phyloP scores from a whole-genome alignment of 2,888 invertebrate species.

The Drosophila phalerata region DNA sequence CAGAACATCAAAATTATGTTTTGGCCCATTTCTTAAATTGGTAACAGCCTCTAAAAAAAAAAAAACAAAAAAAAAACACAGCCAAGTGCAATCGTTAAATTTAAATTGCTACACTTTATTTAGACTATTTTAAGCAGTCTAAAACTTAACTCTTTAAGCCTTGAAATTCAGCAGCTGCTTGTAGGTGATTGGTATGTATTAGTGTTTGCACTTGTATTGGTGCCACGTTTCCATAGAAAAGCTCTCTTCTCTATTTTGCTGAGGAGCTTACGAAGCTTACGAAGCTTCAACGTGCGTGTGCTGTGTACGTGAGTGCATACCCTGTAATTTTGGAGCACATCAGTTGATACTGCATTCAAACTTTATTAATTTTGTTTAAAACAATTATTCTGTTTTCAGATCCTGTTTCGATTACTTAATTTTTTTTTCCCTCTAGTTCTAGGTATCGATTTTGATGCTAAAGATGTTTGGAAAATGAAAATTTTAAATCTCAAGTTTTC shows the following conservation, averaged over 20 bases:
- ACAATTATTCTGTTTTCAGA: no score
- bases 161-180: background rate
- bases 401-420: no score
- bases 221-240: background rate
- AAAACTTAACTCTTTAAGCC: constrained; percentile 8
- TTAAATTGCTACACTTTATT: background rate
- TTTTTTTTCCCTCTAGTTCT: no score
- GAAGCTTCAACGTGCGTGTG: constrained; percentile 18
- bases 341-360: no score
- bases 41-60: background rate
- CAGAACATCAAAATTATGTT: constrained; percentile 67
- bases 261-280: background rate
- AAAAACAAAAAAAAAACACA: background rate
- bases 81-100: background rate
- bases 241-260: constrained; percentile 1
- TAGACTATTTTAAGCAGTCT: constrained; percentile 4
- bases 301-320: constrained; percentile 27
- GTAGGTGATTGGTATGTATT: constrained; percentile 2
- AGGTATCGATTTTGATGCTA: no score
- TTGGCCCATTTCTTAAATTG: constrained; percentile 36
- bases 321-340: background rate
- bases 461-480: no score
- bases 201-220: constrained; percentile 7
- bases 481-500: no score
- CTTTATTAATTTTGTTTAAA: no score